Base-by-base conservation (phyloP, 1,140 invertebrate species). In the Brachionus paranguensis region DNA sequence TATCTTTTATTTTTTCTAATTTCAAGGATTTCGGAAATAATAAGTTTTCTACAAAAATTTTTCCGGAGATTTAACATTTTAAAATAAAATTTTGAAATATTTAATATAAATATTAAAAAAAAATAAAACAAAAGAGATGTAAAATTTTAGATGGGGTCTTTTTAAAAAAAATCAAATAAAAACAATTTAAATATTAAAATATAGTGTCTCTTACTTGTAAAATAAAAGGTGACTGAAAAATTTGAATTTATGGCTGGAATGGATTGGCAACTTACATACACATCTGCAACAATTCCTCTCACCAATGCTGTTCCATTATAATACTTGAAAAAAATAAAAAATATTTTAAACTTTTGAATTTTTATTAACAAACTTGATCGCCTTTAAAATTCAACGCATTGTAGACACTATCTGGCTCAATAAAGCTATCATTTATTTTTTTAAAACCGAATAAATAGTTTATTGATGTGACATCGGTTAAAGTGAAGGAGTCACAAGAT, bases 171-270 rank as follows among this genome's bases (percentile, higher is more conserved):
- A 37, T 37, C 6, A 7, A 7, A 37, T 37, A 6, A 7, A 37
- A 37, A 37, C 1, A 37, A 7, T 37, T 37, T 24, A 24, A 7
- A 37, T 7, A 37, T 37, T 37, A 37, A 7, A 37, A 37, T 6
- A 37, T 0, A 6, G 33, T 7, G 33, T 37, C 33, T 55, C 47
- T 64, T 64, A 81, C 78, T 17, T 81, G 78, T 27, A 43, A 68
- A 64, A 27, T 81, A 81, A 27, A 43, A 81, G 10, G 53, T 81
- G 20, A 45, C 78, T 41, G 78, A 64, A 41, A 81, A 81, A 33
- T 81, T 60, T 20, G 53, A 20, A 7, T 64, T 81, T 24, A 68
- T 20, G 37, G 55, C 53, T 14, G 37, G 37, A 17, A 68, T 81
- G 11, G 10, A 64, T 47, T 81, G 78, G 29, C 78, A 81, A 68